Base-by-base conservation (phyloP, 2,797 vertebrate genomes). In the Crenichthys baileyi region DNA sequence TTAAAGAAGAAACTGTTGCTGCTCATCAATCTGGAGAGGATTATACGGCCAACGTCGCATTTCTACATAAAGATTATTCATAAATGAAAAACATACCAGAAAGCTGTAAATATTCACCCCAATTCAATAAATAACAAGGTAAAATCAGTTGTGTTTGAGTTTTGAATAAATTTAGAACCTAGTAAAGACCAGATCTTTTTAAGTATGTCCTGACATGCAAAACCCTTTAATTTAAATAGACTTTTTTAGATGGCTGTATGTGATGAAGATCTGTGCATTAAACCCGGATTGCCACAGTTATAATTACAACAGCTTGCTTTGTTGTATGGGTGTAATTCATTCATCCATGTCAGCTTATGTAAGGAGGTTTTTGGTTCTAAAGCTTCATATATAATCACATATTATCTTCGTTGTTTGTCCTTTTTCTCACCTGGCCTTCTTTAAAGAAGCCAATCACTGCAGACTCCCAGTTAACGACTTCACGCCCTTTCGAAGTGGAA, bases 391-490 rank as follows among this genome's bases (percentile, higher is more conserved):
- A n/a, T n/a, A n/a, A 31, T 31, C 31, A 31, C 31, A 31, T 31
- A 31, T 31, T 31, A 31, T 31, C 31, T 31, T 31, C 31, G 31
- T 31, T 31, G 31, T 31, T 31, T 31, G 12, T 70, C 2, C 36
- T n/a, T 36, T 24, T 51, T 81, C 75, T 85, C 84, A 77, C 79
- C 88, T 77, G 61, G 78, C 11, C 78, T 36, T 24, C 5, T 81
- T 20, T 0, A 67, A 4, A 74, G 80, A 50, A 75, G 79, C 81
- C 50, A 29, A 74, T 72, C 24, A 44, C 65, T 67, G 26, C 68
- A 0, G 79, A 81, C 80, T 85, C 79, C 41, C 73, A 81, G 67
- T 68, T 82, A 89, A 83, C 72, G 5, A 73, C 82, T 84, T 87
- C 79, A 79, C 76, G 55, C 77, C 82, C 53, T 80, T 77, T 81